phyloP scores from a whole-genome alignment of 2,888 invertebrate species.

The Carpatolechia fugitivella region DNA sequence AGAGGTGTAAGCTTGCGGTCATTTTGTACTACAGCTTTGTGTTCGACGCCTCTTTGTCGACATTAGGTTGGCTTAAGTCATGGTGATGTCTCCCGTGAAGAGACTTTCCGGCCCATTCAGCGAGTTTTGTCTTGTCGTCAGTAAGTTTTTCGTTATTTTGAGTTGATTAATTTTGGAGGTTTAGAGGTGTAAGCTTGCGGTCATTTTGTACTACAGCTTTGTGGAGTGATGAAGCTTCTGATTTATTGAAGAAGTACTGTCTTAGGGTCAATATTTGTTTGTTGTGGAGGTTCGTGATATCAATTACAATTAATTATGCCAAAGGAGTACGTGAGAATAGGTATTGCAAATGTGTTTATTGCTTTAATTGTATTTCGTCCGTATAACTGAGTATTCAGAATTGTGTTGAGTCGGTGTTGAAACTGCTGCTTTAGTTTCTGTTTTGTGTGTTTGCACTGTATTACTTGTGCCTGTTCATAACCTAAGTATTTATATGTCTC shows the following conservation, averaged over 20 bases:
- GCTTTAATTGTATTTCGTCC: background rate
- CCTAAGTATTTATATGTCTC: background rate
- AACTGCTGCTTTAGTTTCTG: slow-evolving; percentile 7
- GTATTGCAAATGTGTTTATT: slow-evolving; percentile 4
- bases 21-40: background rate
- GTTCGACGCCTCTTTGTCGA: slow-evolving; percentile 23
- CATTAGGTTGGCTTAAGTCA: slow-evolving; percentile 13
- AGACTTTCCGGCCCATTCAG: too few relatives aligned
- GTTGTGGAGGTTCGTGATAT: slow-evolving; percentile 10
- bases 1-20: too few relatives aligned
- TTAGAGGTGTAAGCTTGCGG: too few relatives aligned
- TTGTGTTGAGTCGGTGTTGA: slow-evolving; percentile 4
- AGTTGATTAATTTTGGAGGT: too few relatives aligned
- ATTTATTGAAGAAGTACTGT: background rate
- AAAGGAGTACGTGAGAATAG: background rate
- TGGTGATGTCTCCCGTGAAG: too few relatives aligned
- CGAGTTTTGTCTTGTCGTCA: too few relatives aligned
- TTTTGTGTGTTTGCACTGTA: background rate
- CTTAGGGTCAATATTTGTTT: background rate
- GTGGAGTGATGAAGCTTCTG: background rate
- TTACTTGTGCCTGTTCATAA: background rate
- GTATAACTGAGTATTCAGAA: background rate
- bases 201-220: background rate
- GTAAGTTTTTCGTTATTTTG: too few relatives aligned
- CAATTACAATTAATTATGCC: background rate